These are phyloP conservation scores for Pocillopora grandis DNA, from an alignment of 92 coral and sea anemone genomes.

Conservation along the genomic window DNA sequence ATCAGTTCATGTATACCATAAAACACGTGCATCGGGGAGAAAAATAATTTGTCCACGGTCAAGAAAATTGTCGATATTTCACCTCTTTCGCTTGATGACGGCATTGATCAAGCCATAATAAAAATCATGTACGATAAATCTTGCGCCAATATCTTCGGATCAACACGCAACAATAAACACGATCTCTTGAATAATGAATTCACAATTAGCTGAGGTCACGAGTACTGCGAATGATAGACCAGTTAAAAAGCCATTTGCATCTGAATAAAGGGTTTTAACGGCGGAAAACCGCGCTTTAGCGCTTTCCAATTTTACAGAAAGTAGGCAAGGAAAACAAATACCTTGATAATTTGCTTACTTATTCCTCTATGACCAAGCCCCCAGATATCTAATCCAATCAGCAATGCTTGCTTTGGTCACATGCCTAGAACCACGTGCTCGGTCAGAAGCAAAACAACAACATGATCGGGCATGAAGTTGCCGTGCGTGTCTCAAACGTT, in stretches of 20 bases:
- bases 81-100: not conserved
- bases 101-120: conserved; percentile 42
- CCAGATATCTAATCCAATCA: conserved; percentile 31
- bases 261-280: not conserved
- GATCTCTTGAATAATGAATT: conserved; percentile 12
- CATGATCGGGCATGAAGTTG: not conserved
- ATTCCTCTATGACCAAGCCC: conserved; percentile 6
- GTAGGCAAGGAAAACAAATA: not conserved
- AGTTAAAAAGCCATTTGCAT: not conserved
- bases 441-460: not conserved
- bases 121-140: conserved; percentile 14
- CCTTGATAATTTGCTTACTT: conserved; percentile 20
- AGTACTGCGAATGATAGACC: not conserved
- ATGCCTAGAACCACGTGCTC: conserved; percentile 39
- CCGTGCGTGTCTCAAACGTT: not conserved
- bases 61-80: not conserved
- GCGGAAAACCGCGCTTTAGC: not conserved
- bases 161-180: conserved; percentile 23
- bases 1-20: conserved; percentile 48
- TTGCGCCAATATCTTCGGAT: conserved; percentile 32
- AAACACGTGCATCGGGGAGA: conserved; percentile 40
- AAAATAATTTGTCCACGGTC: conserved; percentile 12
- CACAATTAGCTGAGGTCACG: conserved; percentile 5
- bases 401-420: conserved; percentile 11
- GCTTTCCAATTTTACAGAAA: not conserved